These are phyloP conservation scores for Hirtodrosophila histrioides DNA, from an alignment of 2,888 invertebrate genomes.

Conservation along the genomic window DNA sequence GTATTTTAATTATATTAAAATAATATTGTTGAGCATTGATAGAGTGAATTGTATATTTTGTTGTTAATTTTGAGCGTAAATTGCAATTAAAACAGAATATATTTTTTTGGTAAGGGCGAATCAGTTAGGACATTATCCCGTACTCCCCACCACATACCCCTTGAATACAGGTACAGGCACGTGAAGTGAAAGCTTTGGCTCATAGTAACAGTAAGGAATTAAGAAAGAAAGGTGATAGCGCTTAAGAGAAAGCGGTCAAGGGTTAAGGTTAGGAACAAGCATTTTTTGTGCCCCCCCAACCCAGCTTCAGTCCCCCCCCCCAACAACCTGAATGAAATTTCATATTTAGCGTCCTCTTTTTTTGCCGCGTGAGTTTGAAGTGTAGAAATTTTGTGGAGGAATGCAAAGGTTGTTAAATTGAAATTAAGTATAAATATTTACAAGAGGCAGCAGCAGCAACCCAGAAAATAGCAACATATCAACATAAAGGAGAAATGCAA, in stretches of 20 bases:
- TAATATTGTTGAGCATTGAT: conserved; percentile 47
- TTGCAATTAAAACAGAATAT: conserved; percentile 28
- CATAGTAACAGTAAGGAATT: conserved; percentile 18
- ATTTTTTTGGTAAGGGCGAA: conserved; percentile 20
- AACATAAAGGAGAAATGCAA: conserved; percentile 54
- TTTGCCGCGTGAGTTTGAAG: conserved; percentile 14
- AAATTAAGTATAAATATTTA: conserved; percentile 78
- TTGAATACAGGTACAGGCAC: conserved; percentile 36
- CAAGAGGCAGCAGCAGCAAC: conserved; percentile 54
- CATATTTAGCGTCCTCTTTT: conserved; percentile 50
- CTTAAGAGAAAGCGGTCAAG: conserved; percentile 38
- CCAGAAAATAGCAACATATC: conserved; percentile 73
- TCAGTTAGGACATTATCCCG: conserved; percentile 29
- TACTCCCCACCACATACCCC: not conserved
- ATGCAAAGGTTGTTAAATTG: conserved; percentile 68
- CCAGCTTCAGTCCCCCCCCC: conserved; percentile 1
- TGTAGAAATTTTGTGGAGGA: conserved; percentile 3
- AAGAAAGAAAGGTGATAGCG: conserved; percentile 55
- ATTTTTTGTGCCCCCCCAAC: conserved; percentile 43
- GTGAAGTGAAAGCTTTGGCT: conserved; percentile 9
- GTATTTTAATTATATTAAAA: conserved; percentile 23
- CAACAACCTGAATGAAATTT: conserved; percentile 13
- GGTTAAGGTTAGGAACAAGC: conserved; percentile 39
- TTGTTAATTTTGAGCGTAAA: conserved; percentile 71
- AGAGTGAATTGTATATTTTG: conserved; percentile 55